Percentiles rank a stretch among this genome's conserved stretches.
Conservation (phyloP, 2,113 vertebrate genomes). For the Panthera tigris region DNA sequence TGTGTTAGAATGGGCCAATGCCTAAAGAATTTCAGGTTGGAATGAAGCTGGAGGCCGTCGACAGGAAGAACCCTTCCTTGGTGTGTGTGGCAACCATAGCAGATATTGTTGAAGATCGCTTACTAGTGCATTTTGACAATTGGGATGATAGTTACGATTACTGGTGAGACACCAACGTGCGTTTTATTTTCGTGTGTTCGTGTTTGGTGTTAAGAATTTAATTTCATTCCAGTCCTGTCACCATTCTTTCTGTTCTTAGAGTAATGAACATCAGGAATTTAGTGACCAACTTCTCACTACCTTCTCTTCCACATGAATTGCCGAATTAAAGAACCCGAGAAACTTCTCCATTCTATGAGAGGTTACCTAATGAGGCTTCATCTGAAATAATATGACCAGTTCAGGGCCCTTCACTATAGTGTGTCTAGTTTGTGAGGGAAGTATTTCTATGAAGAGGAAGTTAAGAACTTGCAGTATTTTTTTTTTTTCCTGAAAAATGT, state of each 20-base stretch:
- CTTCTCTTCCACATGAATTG: neutral
- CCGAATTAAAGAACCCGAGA: neutral
- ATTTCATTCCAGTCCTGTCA: neutral
- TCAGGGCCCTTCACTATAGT: neutral
- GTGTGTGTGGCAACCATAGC: slow-evolving; percentile 91
- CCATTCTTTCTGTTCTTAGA: neutral
- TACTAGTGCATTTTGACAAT: slow-evolving; percentile 94
- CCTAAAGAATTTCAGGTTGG: slow-evolving; percentile 87
- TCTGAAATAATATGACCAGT: slow-evolving; percentile 26
- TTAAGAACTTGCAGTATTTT: neutral
- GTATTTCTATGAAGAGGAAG: neutral
- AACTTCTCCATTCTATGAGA: neutral
- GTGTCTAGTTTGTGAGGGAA: slow-evolving; percentile 39
- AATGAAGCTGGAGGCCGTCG: slow-evolving; percentile 94
- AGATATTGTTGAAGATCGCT: slow-evolving; percentile 91
- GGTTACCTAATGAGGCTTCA: slow-evolving; percentile 18
- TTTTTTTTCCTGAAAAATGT: neutral
- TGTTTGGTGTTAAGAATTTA: neutral
- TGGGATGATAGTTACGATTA: slow-evolving; percentile 94
- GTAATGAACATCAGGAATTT: neutral
- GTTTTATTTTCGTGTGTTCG: neutral
- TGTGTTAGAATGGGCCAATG: slow-evolving; percentile 22
- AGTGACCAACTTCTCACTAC: neutral
- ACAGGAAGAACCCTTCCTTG: slow-evolving; percentile 91
- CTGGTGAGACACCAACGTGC: slow-evolving; percentile 84